Conservation (phyloP, 1,140 invertebrate species). For the Euura saliciscinereae region DNA sequence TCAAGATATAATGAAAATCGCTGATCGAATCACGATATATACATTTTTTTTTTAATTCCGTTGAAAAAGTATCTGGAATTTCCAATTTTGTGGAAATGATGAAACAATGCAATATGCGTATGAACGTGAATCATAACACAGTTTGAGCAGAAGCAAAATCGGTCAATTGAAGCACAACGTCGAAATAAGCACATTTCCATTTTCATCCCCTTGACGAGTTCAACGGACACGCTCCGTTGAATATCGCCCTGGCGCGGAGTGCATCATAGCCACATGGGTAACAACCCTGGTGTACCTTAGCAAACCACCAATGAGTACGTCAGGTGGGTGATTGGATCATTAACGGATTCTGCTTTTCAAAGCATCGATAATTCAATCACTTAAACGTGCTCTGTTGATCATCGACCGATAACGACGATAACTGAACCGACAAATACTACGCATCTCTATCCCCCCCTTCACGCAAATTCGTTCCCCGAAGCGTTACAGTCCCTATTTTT, state of each 20-base stretch:
- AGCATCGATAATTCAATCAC: slow-evolving; percentile 62
- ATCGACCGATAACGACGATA: slow-evolving; percentile 1
- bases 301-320: slow-evolving; percentile 45
- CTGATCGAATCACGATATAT: too few species aligned
- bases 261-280: neutral
- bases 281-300: too few species aligned
- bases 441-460: neutral
- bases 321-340: slow-evolving; percentile 58
- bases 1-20: too few species aligned
- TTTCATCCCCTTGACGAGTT: neutral
- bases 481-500: too few species aligned
- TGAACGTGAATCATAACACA: too few species aligned
- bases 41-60: too few species aligned
- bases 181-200: neutral
- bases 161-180: neutral
- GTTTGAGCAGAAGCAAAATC: neutral
- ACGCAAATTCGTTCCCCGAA: too few species aligned
- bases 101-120: too few species aligned
- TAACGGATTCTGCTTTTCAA: slow-evolving; percentile 59
- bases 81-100: too few species aligned
- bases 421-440: slow-evolving; percentile 5
- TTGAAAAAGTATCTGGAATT: too few species aligned
- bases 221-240: neutral
- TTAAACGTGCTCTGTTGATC: neutral
- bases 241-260: neutral